Conservation (phyloP, 2,888 invertebrate genomes). For the Leucophora obtusa region DNA sequence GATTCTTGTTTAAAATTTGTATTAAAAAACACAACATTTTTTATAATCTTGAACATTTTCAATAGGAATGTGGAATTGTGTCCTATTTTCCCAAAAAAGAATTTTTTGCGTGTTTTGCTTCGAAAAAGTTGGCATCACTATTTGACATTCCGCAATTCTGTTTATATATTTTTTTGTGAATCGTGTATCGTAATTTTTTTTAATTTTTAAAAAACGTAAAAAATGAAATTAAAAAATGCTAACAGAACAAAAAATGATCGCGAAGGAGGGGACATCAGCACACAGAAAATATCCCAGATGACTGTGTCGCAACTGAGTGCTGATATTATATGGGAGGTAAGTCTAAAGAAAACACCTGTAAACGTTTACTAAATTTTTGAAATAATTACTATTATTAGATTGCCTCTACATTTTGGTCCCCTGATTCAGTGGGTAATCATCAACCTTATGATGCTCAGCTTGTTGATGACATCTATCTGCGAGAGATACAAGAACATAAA, state of each 20-base stretch:
- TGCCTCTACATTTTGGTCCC: conserved; percentile 95
- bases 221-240: conserved; percentile 59
- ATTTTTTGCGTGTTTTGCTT: too few relatives aligned
- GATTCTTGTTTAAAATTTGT: too few relatives aligned
- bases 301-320: conserved; percentile 86
- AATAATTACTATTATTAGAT: conserved; percentile 81
- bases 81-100: too few relatives aligned
- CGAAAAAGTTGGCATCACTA: too few relatives aligned
- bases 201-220: conserved; percentile 1
- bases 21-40: too few relatives aligned
- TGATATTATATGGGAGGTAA: conserved; percentile 92
- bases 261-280: background rate
- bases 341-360: conserved; percentile 59
- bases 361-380: conserved; percentile 53
- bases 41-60: too few relatives aligned
- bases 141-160: conserved; percentile 17
- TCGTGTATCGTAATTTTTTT: conserved; percentile 3
- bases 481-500: conserved; percentile 91
- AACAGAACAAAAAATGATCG: conserved; percentile 34
- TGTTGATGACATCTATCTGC: conserved; percentile 92
- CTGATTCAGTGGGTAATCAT: conserved; percentile 87
- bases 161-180: conserved; percentile 34
- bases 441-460: conserved; percentile 87
- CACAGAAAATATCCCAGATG: conserved; percentile 60
- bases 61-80: too few relatives aligned